Evolutionary conservation across 1,140 invertebrate genomes (phyloP).

Genomic region (Zaprionus africanus): DNA sequence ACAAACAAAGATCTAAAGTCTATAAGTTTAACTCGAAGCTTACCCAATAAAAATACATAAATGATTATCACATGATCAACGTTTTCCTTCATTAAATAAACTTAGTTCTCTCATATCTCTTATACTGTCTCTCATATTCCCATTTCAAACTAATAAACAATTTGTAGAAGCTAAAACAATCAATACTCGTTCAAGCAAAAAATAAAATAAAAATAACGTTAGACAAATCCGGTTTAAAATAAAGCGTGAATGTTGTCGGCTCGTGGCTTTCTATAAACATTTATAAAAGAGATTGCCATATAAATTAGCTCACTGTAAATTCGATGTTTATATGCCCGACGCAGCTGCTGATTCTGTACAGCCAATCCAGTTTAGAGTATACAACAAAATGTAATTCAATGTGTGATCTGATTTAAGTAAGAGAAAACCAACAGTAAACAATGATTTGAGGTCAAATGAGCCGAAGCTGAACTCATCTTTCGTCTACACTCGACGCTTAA

Average conservation of each 20-base stretch:
- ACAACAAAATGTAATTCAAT: neutral
- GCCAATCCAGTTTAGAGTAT: neutral
- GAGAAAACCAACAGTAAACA: neutral
- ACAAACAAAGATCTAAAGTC: too few species aligned
- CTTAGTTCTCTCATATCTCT: neutral
- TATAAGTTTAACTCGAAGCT: too few species aligned
- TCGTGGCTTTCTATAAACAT: slow-evolving; percentile 21
- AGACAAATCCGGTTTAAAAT: neutral
- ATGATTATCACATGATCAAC: too few species aligned
- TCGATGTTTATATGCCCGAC: neutral
- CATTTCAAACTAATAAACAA: neutral
- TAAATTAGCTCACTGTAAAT: neutral
- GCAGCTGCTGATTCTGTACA: neutral
- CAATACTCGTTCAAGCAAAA: neutral
- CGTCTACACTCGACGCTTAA: neutral
- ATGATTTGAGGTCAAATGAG: neutral
- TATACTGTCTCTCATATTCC: neutral
- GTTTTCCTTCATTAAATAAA: too few species aligned
- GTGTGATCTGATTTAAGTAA: neutral
- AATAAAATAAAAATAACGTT: neutral
- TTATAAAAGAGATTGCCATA: slow-evolving; percentile 25
- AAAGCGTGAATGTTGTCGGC: neutral
- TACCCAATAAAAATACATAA: too few species aligned
- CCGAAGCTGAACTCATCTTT: slow-evolving; percentile 3
- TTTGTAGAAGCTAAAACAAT: neutral